Evolutionary conservation across 2,888 invertebrate genomes (phyloP).

Genomic region (Drosophila stalkeri): DNA sequence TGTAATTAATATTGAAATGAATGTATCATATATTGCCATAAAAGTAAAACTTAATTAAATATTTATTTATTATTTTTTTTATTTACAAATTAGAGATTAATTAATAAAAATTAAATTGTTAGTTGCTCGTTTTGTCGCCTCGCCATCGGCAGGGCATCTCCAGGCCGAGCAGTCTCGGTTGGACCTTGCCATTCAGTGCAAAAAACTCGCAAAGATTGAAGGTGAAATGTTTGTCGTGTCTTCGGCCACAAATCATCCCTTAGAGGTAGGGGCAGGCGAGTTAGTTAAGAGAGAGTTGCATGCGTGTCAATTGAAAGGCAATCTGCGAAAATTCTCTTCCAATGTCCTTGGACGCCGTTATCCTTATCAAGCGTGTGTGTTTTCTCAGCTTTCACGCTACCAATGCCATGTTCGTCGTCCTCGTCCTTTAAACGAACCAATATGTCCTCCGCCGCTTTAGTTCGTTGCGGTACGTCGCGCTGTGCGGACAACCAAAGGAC

Average conservation of each 20-base stretch:
- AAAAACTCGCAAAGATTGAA: background rate
- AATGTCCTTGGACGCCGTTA: conserved; percentile 51
- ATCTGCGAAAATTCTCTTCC: conserved; percentile 26
- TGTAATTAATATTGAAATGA: conserved; percentile 2
- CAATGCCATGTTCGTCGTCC: conserved; percentile 42
- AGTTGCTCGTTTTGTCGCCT: too few species aligned
- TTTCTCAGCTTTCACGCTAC: conserved; percentile 48
- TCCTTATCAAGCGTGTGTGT: conserved; percentile 57
- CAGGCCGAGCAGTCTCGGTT: background rate
- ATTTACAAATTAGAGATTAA: background rate
- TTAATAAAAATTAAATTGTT: background rate
- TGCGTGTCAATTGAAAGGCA: conserved; percentile 26
- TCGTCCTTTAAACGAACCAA: conserved; percentile 62
- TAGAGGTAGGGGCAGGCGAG: conserved; percentile 16
- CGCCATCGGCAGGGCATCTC: background rate
- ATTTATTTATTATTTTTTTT: background rate
- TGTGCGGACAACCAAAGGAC: conserved; percentile 65
- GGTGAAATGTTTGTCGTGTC: conserved; percentile 34
- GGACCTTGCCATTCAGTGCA: background rate
- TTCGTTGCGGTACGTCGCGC: conserved; percentile 78
- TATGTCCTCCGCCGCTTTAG: conserved; percentile 56
- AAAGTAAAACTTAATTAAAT: background rate
- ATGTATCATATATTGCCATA: background rate
- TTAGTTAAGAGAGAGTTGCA: conserved; percentile 26
- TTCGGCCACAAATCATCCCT: conserved; percentile 16